phyloP scores from a whole-genome alignment of 2,797 vertebrate genomes.

The Oryzias sinensis region DNA sequence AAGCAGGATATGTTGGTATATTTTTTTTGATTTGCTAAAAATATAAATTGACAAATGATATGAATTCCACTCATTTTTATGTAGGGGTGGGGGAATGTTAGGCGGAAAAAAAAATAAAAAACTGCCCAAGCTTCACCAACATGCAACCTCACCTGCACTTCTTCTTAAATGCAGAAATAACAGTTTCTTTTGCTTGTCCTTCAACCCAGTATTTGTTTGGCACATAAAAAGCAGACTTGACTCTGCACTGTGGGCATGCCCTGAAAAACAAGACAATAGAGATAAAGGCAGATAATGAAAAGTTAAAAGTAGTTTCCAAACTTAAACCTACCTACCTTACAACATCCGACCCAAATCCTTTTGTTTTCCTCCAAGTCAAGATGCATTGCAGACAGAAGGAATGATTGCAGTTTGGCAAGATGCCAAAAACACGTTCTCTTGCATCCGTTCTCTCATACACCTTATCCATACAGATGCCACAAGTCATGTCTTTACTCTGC shows the following conservation, averaged over 20 bases:
- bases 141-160: slow-evolving; percentile 72
- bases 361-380: slow-evolving; percentile 84
- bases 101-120: no score
- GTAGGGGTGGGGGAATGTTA: no score
- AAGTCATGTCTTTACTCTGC: slow-evolving; percentile 79
- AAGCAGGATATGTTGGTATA: no score
- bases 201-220: slow-evolving; percentile 88
- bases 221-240: slow-evolving; percentile 87
- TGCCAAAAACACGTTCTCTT: slow-evolving; percentile 80
- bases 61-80: no score
- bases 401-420: slow-evolving; percentile 89
- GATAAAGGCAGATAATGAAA: not conserved
- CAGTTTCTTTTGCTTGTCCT: slow-evolving; percentile 75
- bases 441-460: slow-evolving; percentile 82
- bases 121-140: not conserved
- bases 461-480: slow-evolving; percentile 93
- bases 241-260: slow-evolving; percentile 87
- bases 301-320: no score
- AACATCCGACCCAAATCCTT: slow-evolving; percentile 75
- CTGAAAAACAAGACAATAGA: slow-evolving; percentile 51
- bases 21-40: no score
- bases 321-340: slow-evolving; percentile 79
- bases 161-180: slow-evolving; percentile 84
- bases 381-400: slow-evolving; percentile 87
- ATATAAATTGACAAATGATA: no score